These are phyloP conservation scores for Ptychochromis oligacanthus DNA, from an alignment of 2,113 vertebrate species.

Conservation along the genomic window DNA sequence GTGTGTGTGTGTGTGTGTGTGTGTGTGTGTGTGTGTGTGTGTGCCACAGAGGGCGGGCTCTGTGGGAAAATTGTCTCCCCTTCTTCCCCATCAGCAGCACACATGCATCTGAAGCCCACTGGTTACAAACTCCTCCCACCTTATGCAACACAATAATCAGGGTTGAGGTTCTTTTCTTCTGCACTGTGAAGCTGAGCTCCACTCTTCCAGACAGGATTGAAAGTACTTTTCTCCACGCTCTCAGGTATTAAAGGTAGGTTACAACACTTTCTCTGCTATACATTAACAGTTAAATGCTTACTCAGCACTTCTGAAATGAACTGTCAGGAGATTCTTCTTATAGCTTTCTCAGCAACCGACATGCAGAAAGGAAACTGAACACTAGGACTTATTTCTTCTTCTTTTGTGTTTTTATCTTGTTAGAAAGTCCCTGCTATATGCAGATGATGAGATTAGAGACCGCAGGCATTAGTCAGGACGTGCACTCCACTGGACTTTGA, in stretches of 20 bases:
- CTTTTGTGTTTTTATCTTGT: neutral
- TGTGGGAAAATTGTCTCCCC: neutral
- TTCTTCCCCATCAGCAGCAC: neutral
- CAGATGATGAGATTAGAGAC: neutral
- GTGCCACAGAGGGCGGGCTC: neutral
- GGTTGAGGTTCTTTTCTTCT: slow-evolving; percentile 10
- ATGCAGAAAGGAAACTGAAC: neutral
- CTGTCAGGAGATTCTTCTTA: neutral
- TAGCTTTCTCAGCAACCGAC: neutral
- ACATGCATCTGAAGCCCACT: slow-evolving; percentile 20
- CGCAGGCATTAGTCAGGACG: neutral
- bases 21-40: neutral
- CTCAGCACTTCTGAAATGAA: no score
- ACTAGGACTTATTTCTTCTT: neutral
- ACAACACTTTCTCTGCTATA: neutral
- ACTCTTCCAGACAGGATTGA: neutral
- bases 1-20: neutral
- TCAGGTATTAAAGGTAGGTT: slow-evolving; percentile 43
- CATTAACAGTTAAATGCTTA: neutral
- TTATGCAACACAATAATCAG: slow-evolving; percentile 48
- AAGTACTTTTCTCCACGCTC: neutral
- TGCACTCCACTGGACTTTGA: slow-evolving; percentile 7
- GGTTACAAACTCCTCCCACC: slow-evolving; percentile 8
- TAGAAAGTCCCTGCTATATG: neutral
- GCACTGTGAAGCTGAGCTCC: neutral